These are phyloP conservation scores for Atethmia centrago DNA, from an alignment of 2,888 invertebrate genomes.

Conservation along the genomic window DNA sequence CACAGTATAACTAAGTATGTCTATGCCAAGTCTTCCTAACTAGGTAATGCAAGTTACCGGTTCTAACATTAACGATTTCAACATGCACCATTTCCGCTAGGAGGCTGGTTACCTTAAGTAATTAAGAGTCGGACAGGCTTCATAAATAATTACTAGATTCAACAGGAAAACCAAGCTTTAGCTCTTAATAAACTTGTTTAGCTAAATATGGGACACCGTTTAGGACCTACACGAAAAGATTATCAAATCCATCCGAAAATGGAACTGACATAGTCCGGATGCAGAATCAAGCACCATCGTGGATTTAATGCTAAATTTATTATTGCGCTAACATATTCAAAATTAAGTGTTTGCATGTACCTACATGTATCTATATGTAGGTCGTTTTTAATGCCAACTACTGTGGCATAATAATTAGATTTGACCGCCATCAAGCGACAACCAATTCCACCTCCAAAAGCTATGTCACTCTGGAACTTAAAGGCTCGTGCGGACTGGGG, in stretches of 20 bases:
- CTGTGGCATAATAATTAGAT: not conserved
- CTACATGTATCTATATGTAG: not conserved
- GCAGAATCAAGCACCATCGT: slow-evolving; percentile 1
- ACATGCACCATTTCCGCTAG: slow-evolving; percentile 55
- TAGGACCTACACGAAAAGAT: slow-evolving; percentile 17
- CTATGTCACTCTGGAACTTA: not conserved
- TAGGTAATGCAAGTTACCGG: slow-evolving; percentile 25
- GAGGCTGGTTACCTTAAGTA: slow-evolving; percentile 13
- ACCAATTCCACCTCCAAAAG: not conserved
- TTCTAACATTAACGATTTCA: slow-evolving; percentile 43
- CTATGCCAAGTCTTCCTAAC: slow-evolving; percentile 46
- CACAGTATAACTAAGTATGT: slow-evolving; percentile 2
- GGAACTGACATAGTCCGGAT: not conserved
- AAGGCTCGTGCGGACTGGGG: too few species aligned
- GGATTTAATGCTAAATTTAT: not conserved
- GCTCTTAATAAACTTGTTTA: slow-evolving; percentile 4
- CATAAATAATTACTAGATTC: slow-evolving; percentile 45
- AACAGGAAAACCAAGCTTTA: slow-evolving; percentile 23
- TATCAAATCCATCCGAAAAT: slow-evolving; percentile 4
- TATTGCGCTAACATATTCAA: not conserved
- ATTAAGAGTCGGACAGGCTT: slow-evolving; percentile 31
- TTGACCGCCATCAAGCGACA: not conserved
- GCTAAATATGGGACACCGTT: not conserved
- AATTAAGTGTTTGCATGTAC: not conserved
- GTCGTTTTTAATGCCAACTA: not conserved